Conservation (phyloP, 2,113 vertebrate species). For the Psettodes erumei region DNA sequence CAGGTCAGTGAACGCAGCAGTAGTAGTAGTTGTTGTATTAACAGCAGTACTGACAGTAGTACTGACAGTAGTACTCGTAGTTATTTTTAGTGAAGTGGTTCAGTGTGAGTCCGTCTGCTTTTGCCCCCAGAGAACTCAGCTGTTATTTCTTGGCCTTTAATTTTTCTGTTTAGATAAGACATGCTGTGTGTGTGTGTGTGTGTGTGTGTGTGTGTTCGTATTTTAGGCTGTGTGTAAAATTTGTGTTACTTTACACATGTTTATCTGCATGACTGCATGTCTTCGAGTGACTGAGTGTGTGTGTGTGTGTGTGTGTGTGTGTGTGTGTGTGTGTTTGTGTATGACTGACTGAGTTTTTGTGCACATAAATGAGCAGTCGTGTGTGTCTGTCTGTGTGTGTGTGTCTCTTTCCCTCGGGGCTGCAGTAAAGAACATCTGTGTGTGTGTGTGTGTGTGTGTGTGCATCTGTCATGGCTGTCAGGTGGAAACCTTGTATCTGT, state of each 20-base stretch:
- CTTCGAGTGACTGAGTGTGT: not conserved
- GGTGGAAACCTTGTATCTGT: not conserved
- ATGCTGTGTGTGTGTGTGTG: conserved; percentile 47
- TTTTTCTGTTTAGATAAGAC: conserved; percentile 49
- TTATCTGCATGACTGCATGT: conserved; percentile 1
- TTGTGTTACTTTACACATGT: not conserved
- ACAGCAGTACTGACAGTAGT: not conserved
- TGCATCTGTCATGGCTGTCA: not conserved
- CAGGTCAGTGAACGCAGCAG: not conserved
- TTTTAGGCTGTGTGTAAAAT: not conserved
- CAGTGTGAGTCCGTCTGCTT: not conserved
- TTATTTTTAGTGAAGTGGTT: conserved; percentile 25
- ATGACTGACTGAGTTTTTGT: not conserved
- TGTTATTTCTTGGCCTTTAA: conserved; percentile 36
- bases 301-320: not conserved
- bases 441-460: conserved; percentile 15
- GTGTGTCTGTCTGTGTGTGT: conserved; percentile 11
- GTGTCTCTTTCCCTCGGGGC: conserved; percentile 12
- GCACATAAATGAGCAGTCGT: conserved; percentile 21
- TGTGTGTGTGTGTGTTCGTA: not conserved
- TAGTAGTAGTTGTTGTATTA: too few species aligned
- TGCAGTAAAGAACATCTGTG: conserved; percentile 31
- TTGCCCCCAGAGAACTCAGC: conserved; percentile 30
- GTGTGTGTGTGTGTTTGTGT: too few species aligned
- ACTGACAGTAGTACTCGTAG: not conserved